A percentile compares a stretch with the other conserved stretches of the same genome.
Evolutionary conservation across 2,888 invertebrate species (phyloP).

Genomic region (Coelinius sp.): DNA sequence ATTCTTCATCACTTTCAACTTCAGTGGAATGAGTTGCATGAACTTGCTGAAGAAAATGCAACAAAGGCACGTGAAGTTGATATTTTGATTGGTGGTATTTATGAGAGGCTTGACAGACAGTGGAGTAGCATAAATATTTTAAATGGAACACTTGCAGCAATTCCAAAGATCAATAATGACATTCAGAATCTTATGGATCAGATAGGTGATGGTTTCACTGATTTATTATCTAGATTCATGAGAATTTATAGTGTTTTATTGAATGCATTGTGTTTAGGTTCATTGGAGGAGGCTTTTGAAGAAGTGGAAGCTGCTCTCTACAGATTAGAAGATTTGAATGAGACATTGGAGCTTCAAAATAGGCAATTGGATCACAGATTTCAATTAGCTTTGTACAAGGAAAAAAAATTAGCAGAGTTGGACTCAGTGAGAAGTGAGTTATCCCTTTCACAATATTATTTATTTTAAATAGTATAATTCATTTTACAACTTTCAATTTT

Average conservation of each 20-base stretch:
- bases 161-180: constrained; percentile 71
- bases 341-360: constrained; percentile 79
- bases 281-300: constrained; percentile 75
- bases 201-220: constrained; percentile 71
- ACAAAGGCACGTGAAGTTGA: constrained; percentile 75
- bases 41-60: constrained; percentile 78
- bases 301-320: constrained; percentile 78
- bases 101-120: constrained; percentile 69
- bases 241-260: background rate
- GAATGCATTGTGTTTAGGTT: constrained; percentile 59
- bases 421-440: constrained; percentile 74
- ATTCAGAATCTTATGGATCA: constrained; percentile 71
- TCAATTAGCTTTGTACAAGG: constrained; percentile 80
- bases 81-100: constrained; percentile 59
- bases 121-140: constrained; percentile 68
- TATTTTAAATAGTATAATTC: constrained; percentile 13
- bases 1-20: constrained; percentile 80
- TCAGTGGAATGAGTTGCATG: constrained; percentile 81
- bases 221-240: no score
- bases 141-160: constrained; percentile 68
- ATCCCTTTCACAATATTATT: constrained; percentile 16
- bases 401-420: constrained; percentile 76
- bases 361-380: constrained; percentile 81
- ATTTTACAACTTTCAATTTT: background rate
- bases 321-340: constrained; percentile 79